Evolutionary conservation across 2,797 vertebrate species (phyloP).

Genomic region (Sebastes matsubarae): DNA sequence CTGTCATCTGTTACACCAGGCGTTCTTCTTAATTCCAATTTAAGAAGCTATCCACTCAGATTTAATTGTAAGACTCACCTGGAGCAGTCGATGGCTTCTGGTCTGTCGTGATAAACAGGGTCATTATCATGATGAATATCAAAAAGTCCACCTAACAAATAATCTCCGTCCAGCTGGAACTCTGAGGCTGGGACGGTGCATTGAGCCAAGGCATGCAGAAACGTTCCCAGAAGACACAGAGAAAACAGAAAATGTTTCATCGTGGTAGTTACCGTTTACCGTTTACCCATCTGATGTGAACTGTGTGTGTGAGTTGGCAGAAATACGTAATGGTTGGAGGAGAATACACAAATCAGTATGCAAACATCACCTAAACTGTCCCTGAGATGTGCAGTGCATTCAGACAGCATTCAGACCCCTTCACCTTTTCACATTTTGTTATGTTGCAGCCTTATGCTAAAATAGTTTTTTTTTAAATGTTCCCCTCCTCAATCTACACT

Average conservation of each 20-base stretch:
- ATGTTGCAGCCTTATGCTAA: background rate
- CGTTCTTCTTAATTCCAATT: background rate
- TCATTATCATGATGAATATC: conserved; percentile 56
- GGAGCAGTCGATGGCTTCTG: conserved; percentile 63
- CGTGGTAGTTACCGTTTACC: background rate
- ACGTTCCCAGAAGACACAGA: conserved; percentile 37
- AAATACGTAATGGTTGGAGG: background rate
- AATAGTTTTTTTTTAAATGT: background rate
- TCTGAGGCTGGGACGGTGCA: conserved; percentile 45
- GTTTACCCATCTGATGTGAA: background rate
- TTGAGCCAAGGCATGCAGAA: background rate
- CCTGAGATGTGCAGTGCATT: background rate
- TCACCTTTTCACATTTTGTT: background rate
- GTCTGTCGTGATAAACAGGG: background rate
- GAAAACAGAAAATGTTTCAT: conserved; percentile 21
- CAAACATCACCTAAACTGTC: conserved; percentile 28
- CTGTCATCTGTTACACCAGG: background rate
- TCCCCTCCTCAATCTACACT: no score
- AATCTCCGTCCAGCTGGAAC: conserved; percentile 75
- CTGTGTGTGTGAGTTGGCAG: background rate
- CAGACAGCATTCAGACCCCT: background rate
- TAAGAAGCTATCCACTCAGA: background rate
- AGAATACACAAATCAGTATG: conserved; percentile 60
- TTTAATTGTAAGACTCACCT: conserved; percentile 62
- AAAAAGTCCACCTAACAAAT: conserved; percentile 79